Evolutionary conservation across 2,888 invertebrate species (phyloP).

Genomic region (Ethmia dodecea): DNA sequence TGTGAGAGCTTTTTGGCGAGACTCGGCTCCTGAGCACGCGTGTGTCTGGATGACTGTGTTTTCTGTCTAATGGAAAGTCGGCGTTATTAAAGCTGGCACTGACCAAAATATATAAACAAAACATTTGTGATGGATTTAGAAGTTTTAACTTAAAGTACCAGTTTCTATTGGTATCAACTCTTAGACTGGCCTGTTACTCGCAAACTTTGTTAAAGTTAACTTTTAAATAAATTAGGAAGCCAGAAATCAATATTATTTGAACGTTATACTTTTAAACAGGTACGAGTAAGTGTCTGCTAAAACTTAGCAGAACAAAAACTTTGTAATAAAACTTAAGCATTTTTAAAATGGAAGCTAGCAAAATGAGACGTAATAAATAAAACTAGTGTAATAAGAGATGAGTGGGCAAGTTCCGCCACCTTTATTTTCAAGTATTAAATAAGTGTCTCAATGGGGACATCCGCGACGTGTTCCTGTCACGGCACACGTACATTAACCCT

Average conservation of each 20-base stretch:
- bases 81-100: constrained; percentile 19
- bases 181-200: too few relatives aligned
- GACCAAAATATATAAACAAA: constrained; percentile 13
- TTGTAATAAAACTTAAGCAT: too few relatives aligned
- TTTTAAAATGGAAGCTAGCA: constrained; percentile 21
- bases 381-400: constrained; percentile 25
- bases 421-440: constrained; percentile 58
- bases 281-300: too few relatives aligned
- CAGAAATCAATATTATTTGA: too few relatives aligned
- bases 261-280: too few relatives aligned
- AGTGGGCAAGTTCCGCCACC: constrained; percentile 43
- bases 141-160: too few relatives aligned
- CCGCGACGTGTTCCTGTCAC: constrained; percentile 46
- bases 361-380: constrained; percentile 22
- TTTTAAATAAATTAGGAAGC: too few relatives aligned
- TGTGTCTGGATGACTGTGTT: constrained; percentile 23
- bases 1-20: constrained; percentile 36
- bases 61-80: constrained; percentile 38
- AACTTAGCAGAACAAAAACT: too few relatives aligned
- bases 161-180: too few relatives aligned
- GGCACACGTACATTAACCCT: constrained; percentile 29
- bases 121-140: constrained; percentile 13
- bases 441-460: constrained; percentile 28
- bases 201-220: too few relatives aligned
- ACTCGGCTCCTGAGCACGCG: constrained; percentile 21